Conservation (phyloP, 1,140 invertebrate genomes). For the Ceratina australensis region DNA sequence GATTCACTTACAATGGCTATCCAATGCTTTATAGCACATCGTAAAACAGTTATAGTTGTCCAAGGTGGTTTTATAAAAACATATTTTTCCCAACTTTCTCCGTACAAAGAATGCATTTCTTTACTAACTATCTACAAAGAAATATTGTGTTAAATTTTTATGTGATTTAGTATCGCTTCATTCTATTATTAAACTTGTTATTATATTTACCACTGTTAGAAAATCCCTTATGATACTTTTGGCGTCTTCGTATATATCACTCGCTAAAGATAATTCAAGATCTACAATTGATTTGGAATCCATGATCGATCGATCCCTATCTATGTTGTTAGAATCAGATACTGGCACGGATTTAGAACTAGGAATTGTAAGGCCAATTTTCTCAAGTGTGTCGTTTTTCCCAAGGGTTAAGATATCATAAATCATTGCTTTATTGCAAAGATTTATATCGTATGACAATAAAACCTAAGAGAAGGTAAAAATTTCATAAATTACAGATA, state of each 20-base stretch:
- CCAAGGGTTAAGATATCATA: conserved; percentile 68
- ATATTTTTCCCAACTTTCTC: conserved; percentile 68
- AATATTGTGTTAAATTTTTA: conserved; percentile 13
- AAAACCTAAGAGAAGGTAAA: conserved; percentile 64
- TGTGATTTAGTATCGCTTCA: not conserved
- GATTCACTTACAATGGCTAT: conserved; percentile 72
- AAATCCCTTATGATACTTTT: conserved; percentile 65
- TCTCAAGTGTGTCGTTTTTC: conserved; percentile 68
- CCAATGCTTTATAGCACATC: conserved; percentile 76
- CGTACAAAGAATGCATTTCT: conserved; percentile 72
- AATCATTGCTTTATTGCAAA: conserved; percentile 76
- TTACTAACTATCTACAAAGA: conserved; percentile 68
- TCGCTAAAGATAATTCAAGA: conserved; percentile 61
- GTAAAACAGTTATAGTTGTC: conserved; percentile 66
- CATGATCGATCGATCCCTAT: conserved; percentile 4
- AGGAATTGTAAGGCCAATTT: conserved; percentile 63
- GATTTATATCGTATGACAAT: conserved; percentile 76
- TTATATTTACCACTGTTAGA: conserved; percentile 61
- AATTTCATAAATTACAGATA: not conserved
- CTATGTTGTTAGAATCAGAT: conserved; percentile 14
- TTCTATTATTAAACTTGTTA: conserved; percentile 1
- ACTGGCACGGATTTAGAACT: conserved; percentile 23
- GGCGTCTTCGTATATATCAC: conserved; percentile 67
- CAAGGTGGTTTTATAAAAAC: conserved; percentile 75
- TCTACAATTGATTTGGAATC: not conserved